Evolutionary conservation across 2,113 vertebrate species (phyloP), one percentile per base, ranked within the genome.

Genomic region (Sander lucioperca): DNA sequence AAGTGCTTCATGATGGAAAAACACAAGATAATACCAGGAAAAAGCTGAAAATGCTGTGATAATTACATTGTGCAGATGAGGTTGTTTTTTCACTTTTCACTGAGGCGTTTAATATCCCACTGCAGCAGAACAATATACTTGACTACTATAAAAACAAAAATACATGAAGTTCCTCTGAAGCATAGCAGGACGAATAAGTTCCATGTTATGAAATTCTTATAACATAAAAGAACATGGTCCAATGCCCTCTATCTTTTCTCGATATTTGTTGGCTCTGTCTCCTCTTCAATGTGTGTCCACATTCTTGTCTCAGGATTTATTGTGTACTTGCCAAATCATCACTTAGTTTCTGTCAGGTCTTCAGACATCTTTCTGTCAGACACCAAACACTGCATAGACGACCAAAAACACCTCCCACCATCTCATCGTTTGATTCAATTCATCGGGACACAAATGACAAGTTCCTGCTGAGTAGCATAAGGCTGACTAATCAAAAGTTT

Each of bases 401-500:
- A 57, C 65, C n/a, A 45, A 25, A 69, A n/a, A 45, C 14, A 13
- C 33, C 51, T 77, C 58, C 54, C 70, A 62, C 66, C 74, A 45
- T 78, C 77, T 53, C 58, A 72, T 53, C 39, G n/a, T 58, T 78
- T 63, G n/a, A 56, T 5, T 27, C 48, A 33, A 14, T 66, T 83
- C 63, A 80, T 13, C 18, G 10, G 59, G 68, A 71, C 73, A 86
- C 61, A 78, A 78, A 74, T 63, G 61, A 79, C 45, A 77, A 64
- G 77, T 61, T 63, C 16, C 62, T 30, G 61, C 51, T 88, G 66
- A 88, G 87, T 65, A 70, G 73, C 64, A 63, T 48, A 1, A 69
- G 59, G 58, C 18, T 74, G 77, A 78, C 66, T 58, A 11, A 63
- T 87, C 66, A 64, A 67, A 70, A 74, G 64, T 77, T 65, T 63